Evolutionary conservation across 1,140 invertebrate species (phyloP).

Genomic region (Ladona fulva): DNA sequence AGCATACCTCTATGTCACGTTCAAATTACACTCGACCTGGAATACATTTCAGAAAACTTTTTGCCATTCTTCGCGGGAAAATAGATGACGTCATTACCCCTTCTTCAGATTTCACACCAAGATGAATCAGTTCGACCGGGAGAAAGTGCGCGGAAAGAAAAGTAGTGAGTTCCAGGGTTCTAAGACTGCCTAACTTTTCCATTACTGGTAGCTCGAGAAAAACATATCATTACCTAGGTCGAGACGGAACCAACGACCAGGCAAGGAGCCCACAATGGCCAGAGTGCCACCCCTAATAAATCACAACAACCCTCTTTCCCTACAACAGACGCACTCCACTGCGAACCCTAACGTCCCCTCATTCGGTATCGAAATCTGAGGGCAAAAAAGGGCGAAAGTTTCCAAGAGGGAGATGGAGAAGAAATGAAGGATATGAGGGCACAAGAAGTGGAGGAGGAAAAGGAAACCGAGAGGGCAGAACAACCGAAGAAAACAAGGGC

Average conservation of each 20-base stretch:
- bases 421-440: background rate
- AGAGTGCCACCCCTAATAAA: background rate
- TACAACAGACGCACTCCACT: background rate
- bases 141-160: background rate
- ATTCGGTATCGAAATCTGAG: background rate
- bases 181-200: background rate
- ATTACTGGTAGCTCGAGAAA: background rate
- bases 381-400: background rate
- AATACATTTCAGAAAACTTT: too few species aligned
- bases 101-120: too few species aligned
- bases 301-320: background rate
- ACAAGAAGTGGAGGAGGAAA: background rate
- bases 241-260: background rate
- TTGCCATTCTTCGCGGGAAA: too few species aligned
- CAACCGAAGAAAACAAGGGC: too few species aligned
- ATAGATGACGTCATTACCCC: too few species aligned
- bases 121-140: too few species aligned
- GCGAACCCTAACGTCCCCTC: background rate
- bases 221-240: background rate
- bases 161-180: background rate
- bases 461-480: background rate
- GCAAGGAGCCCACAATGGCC: background rate
- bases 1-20: too few species aligned
- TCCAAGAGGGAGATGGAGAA: background rate
- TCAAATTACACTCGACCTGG: too few species aligned